These are phyloP conservation scores for Himalopsyche kuldschensis DNA, from an alignment of 2,888 invertebrate species.

Conservation along the genomic window DNA sequence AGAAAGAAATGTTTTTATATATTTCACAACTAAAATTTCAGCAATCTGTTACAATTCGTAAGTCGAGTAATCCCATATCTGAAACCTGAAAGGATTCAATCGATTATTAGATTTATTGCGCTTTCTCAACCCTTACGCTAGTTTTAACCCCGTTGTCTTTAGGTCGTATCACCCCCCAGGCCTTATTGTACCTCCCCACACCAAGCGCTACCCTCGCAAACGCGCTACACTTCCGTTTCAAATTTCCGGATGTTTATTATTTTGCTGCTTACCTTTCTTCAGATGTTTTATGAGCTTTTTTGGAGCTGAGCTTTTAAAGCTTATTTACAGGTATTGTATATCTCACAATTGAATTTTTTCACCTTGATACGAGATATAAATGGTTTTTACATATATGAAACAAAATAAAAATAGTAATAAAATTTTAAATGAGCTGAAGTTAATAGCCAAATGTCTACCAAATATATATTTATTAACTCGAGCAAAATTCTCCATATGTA, in stretches of 20 bases:
- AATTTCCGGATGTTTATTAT: constrained; percentile 35
- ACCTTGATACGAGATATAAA: neutral
- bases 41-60: neutral
- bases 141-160: neutral
- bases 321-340: neutral
- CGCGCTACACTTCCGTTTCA: constrained; percentile 25
- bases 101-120: neutral
- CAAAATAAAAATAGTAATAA: no score
- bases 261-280: constrained; percentile 21
- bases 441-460: no score
- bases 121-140: neutral
- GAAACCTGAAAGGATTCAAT: neutral
- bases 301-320: neutral
- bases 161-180: neutral
- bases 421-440: no score
- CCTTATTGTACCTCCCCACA: neutral
- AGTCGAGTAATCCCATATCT: neutral
- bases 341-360: neutral
- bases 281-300: neutral
- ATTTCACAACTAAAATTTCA: neutral
- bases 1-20: neutral
- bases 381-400: no score
- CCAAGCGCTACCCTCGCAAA: neutral
- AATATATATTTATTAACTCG: no score
- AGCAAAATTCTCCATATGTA: no score